Evolutionary conservation across 1,140 invertebrate species (phyloP), one percentile per base, ranked within the genome.

Genomic region (Cataglyphis hispanica): DNA sequence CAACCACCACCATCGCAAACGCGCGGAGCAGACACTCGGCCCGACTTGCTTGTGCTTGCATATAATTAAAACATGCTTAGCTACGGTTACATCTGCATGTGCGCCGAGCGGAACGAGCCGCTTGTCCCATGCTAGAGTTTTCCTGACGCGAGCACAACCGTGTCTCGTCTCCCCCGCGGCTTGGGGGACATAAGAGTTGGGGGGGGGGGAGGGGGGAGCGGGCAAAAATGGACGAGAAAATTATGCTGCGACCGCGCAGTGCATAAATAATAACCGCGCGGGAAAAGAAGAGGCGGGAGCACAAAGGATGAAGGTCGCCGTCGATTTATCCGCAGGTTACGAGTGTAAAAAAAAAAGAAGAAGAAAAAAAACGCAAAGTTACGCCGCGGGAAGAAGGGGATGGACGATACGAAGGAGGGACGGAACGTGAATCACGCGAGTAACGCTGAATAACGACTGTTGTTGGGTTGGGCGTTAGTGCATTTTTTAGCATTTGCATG

Each of bases 11-110:
- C 40, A 37, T 7, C 22, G 66, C 56, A 27, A 53, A 25, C 27
- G 67, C 53, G 43, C 53, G 19, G 78, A 83, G 43, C 67, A 83
- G 40, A 50, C 10, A 37, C 11, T 25, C 25, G 31, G 8, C 16
- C 25, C 31, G 64, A 37, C 22, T 61, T 85, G 43, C 53, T 53
- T 69, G 64, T 80, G 63, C 53, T 50, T 70, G 86, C 86, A 87
- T 88, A 87, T 88, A 83, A 91, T 90, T 91, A 91, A 91, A 91
- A 90, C 70, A 56, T 81, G 85, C 87, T 91, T 90, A 91, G 61
- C 76, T 25, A 22, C 27, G 85, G 67, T 86, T 86, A 64, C 72
- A 64, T 86, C 75, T 75, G 67, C 67, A 67, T 77, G 81, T 75
- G 66, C 58, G 72, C 70, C 46, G 67, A 64, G 70, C 63, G 83